A percentile compares a stretch with the other conserved stretches of the same genome.
These are phyloP conservation scores for Polia nebulosa DNA, from an alignment of 2,888 invertebrate species.

Conservation along the genomic window DNA sequence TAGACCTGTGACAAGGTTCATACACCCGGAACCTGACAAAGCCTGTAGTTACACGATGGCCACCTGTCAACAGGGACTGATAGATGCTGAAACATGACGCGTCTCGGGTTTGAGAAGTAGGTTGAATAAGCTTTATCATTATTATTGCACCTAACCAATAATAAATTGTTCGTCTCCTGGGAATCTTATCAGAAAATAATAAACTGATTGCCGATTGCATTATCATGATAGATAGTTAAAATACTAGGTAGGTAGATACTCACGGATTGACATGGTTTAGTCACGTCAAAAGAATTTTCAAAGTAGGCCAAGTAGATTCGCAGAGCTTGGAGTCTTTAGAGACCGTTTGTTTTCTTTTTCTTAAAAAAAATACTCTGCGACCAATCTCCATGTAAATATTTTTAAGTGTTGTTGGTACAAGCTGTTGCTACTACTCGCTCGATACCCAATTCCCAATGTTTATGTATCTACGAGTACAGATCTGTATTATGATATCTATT, in stretches of 20 bases:
- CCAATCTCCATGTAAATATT: slow-evolving; percentile 37
- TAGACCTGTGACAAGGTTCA: too few species aligned
- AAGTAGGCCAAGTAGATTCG: slow-evolving; percentile 35
- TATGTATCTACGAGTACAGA: slow-evolving; percentile 44
- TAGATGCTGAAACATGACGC: too few species aligned
- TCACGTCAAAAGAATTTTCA: slow-evolving; percentile 6
- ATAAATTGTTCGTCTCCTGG: background rate
- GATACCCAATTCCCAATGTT: slow-evolving; percentile 46
- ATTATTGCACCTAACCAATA: too few species aligned
- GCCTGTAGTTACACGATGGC: too few species aligned
- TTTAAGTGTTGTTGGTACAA: slow-evolving; percentile 42
- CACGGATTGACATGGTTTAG: background rate
- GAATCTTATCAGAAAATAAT: background rate
- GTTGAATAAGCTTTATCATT: too few species aligned
- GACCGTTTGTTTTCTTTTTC: slow-evolving; percentile 19
- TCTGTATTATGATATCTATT: slow-evolving; percentile 59
- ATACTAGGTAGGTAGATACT: background rate
- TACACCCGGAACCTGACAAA: too few species aligned
- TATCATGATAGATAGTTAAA: background rate
- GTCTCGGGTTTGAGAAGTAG: too few species aligned
- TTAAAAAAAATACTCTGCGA: slow-evolving; percentile 9
- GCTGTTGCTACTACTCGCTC: slow-evolving; percentile 43
- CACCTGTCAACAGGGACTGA: too few species aligned
- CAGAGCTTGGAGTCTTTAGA: background rate
- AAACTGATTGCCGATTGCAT: background rate